A percentile compares a stretch with the other conserved stretches of the same genome.
These are phyloP conservation scores for Stegodyphus mimosarum DNA, from an alignment of 1,140 invertebrate species.

Conservation along the genomic window DNA sequence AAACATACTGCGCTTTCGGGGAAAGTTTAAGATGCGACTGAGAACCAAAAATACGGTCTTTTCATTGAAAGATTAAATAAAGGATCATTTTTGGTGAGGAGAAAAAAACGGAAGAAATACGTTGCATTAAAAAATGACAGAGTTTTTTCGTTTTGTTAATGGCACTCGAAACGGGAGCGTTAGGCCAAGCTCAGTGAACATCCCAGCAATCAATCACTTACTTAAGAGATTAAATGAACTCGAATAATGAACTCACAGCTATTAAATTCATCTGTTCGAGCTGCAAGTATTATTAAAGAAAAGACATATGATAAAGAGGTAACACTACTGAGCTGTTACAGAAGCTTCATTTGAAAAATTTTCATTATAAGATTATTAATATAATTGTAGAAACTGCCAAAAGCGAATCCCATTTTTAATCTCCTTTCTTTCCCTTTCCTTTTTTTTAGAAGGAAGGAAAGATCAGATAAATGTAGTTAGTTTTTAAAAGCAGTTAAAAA, in stretches of 20 bases:
- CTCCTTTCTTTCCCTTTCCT: too few species aligned
- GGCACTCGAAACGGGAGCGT: slow-evolving; percentile 7
- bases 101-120: too few species aligned
- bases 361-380: slow-evolving; percentile 31
- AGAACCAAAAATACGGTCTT: too few species aligned
- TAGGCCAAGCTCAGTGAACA: neutral
- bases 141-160: slow-evolving; percentile 8
- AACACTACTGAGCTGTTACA: neutral
- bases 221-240: slow-evolving; percentile 36
- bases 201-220: slow-evolving; percentile 18
- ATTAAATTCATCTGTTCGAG: slow-evolving; percentile 49
- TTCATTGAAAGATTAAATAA: too few species aligned
- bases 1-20: slow-evolving; percentile 23
- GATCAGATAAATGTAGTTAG: too few species aligned
- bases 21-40: too few species aligned
- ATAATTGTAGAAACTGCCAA: slow-evolving; percentile 5
- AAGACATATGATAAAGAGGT: neutral
- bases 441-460: too few species aligned
- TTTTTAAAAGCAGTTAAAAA: neutral
- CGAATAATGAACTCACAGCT: slow-evolving; percentile 10
- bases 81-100: too few species aligned
- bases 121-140: neutral
- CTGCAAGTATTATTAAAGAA: slow-evolving; percentile 5
- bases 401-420: neutral
- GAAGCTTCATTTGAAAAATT: slow-evolving; percentile 7